Percentiles rank a stretch among this genome's conserved stretches.
phyloP scores from a whole-genome alignment of 2,113 vertebrate species.

The Chaetorhynchus papuensis region DNA sequence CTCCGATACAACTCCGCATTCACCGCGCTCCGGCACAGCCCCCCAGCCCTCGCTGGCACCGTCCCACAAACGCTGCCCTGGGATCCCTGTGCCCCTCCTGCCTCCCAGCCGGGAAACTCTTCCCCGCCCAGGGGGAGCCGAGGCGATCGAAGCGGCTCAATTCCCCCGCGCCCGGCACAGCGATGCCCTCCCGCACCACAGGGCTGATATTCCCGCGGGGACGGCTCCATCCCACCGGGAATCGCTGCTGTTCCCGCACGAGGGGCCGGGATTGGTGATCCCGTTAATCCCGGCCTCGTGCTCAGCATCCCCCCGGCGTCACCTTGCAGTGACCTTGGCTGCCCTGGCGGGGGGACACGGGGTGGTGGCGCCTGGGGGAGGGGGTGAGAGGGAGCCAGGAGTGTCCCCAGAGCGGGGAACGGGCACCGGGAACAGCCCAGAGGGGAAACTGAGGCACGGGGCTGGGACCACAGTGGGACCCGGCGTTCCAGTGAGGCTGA shows the following conservation, averaged over 20 bases:
- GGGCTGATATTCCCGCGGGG: accelerated
- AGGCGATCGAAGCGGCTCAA: not conserved
- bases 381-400: not conserved
- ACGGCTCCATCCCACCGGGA: not conserved
- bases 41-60: not conserved
- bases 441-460: not conserved
- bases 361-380: not conserved
- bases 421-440: accelerated
- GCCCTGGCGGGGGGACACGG: not conserved
- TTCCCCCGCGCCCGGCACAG: accelerated
- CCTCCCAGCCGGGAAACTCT: not conserved
- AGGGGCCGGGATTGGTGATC: not conserved
- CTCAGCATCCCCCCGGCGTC: not conserved
- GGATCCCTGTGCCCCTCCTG: not conserved
- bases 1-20: accelerated
- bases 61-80: accelerated
- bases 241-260: accelerated
- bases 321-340: not conserved
- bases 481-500: accelerated
- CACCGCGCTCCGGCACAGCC: accelerated
- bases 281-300: accelerated
- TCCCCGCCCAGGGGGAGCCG: accelerated
- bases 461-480: accelerated
- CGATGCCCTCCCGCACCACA: accelerated
- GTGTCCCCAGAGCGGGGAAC: not conserved